A percentile compares a stretch with the other conserved stretches of the same genome.
Conservation (phyloP, 2,888 invertebrate genomes). For the Drosophila atroscutellata region DNA sequence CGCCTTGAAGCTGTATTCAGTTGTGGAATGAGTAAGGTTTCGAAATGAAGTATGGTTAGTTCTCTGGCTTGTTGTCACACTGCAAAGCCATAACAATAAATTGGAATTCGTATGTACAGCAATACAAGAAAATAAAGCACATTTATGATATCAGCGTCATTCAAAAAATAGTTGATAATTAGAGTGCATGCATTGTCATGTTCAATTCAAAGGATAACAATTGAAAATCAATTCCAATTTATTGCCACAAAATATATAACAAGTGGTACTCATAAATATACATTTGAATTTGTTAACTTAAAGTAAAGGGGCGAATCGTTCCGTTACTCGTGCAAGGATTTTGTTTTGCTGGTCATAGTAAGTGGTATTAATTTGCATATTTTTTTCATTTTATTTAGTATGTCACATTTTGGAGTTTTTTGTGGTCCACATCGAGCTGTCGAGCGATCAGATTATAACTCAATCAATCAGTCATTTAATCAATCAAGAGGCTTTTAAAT, state of each 20-base stretch:
- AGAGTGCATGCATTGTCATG: constrained; percentile 32
- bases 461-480: constrained; percentile 32
- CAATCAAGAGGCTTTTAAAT: constrained; percentile 19
- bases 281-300: constrained; percentile 39
- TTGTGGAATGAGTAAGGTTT: not conserved
- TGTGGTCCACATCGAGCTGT: constrained; percentile 8
- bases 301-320: constrained; percentile 84
- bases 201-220: constrained; percentile 15
- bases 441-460: constrained; percentile 15
- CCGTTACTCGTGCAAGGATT: constrained; percentile 85
- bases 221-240: constrained; percentile 78
- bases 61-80: not conserved
- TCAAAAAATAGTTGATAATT: constrained; percentile 16
- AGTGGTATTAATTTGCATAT: constrained; percentile 16
- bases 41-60: not conserved
- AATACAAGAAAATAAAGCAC: constrained; percentile 6
- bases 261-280: constrained; percentile 12
- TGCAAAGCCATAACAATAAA: constrained; percentile 72
- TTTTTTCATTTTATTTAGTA: constrained; percentile 8
- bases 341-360: constrained; percentile 19
- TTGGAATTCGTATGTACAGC: constrained; percentile 77
- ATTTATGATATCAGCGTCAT: constrained; percentile 16
- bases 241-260: constrained; percentile 54
- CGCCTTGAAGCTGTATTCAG: constrained; percentile 90
- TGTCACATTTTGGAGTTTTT: constrained; percentile 28